These are phyloP conservation scores for Furcifer pardalis DNA, from an alignment of 2,797 vertebrate genomes.

Conservation along the genomic window DNA sequence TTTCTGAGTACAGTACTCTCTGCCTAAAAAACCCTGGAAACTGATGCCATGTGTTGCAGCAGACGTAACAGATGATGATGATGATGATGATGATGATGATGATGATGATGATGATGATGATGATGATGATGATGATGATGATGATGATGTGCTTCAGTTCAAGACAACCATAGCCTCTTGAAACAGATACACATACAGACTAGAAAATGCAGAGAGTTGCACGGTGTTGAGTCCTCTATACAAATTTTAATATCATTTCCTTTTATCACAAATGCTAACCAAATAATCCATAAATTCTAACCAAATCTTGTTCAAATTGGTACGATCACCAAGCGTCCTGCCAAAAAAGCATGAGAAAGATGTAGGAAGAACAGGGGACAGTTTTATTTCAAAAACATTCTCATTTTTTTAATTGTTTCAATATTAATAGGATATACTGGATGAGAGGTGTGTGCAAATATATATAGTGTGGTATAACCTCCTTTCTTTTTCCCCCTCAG, in stretches of 20 bases:
- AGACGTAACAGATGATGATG: too few relatives aligned
- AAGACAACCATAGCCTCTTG: background rate
- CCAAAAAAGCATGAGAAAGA: background rate
- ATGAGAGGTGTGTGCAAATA: background rate
- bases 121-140: background rate
- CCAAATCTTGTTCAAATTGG: background rate
- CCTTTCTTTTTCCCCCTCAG: background rate
- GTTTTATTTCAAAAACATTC: too few relatives aligned
- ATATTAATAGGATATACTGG: background rate
- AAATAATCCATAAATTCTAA: too few relatives aligned
- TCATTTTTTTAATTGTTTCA: background rate
- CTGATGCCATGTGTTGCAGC: too few relatives aligned
- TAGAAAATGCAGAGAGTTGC: background rate
- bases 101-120: background rate
- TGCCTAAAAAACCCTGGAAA: too few relatives aligned
- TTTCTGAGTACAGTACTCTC: too few relatives aligned
- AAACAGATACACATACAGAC: background rate
- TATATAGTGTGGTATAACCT: background rate
- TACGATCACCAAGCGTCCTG: background rate
- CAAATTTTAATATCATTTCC: background rate
- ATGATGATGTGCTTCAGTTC: background rate
- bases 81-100: background rate
- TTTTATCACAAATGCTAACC: too few relatives aligned
- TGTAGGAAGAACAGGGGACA: too few relatives aligned
- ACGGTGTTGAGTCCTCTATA: background rate